Base-by-base conservation (phyloP, 2,888 invertebrate genomes). In the Cataglyphis altisquamis region DNA sequence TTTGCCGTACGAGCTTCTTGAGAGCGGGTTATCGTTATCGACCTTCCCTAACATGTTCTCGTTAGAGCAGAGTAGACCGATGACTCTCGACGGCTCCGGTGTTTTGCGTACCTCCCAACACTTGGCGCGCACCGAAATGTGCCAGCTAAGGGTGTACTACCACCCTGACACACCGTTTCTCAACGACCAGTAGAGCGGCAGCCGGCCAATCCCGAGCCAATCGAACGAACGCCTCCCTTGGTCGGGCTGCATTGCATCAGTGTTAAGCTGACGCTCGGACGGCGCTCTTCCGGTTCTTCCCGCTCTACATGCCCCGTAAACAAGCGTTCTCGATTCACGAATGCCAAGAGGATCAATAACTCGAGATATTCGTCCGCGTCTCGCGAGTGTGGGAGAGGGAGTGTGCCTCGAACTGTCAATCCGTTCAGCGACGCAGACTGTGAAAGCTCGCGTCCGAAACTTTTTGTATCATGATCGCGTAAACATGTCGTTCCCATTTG, bases 221-320 rank as follows among this genome's bases (percentile, higher is more conserved):
- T 84, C 89, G 89, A 88, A 87, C 74, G 63, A 41, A 81, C 88
- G 86, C 90, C 90, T 86, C 90, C 88, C 84, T 88, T 86, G 86
- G 84, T 78, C 90, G 84, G 88, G 66, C 90, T 84, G 90, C 91
- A 91, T 88, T 89, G 92, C 92, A 91, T 92, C 92, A 92, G 92
- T 92, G 91, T 87, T 85, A 88, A 89, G 83, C 90, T 87, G 87
- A 85, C 91, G 86, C 87, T 89, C 91, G 89, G 82, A 73, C 85
- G 85, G 89, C 85, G 85, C 88, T 90, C 90, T 88, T 88, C 89
- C 87, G 83, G 87, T 86, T 83, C 87, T 87, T 87, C 83, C 75
- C 81, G 25, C 57, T 63, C 67, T 89, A 48, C 12, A 39, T 32
- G 25, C 64, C 63, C 87, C 81, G 82, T 89, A 89, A 89, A 89